These are phyloP conservation scores for Hiodon tergisus DNA, from an alignment of 2,113 vertebrate genomes.

Conservation along the genomic window DNA sequence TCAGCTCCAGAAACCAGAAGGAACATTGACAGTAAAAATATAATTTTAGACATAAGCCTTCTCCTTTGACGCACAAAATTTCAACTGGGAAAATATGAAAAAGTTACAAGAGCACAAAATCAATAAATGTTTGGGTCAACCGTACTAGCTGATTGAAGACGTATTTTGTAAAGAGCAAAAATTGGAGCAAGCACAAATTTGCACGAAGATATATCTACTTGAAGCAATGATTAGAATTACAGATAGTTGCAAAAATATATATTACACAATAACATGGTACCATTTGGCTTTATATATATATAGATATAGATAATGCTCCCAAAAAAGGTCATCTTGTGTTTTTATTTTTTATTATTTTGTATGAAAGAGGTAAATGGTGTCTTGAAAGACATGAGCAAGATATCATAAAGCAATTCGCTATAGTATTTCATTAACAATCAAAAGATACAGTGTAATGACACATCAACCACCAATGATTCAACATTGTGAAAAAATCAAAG, in stretches of 20 bases:
- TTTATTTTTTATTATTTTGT: neutral
- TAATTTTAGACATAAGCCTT: constrained; percentile 4
- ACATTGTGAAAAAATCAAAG: constrained; percentile 2
- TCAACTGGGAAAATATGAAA: constrained; percentile 9
- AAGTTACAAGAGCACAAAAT: neutral
- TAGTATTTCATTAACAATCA: neutral
- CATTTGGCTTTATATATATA: no score
- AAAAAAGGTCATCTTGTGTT: neutral
- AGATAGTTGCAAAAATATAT: no score
- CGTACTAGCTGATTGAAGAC: neutral
- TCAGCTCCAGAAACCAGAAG: neutral
- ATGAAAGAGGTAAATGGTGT: neutral
- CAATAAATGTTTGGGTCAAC: neutral
- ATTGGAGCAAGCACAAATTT: neutral
- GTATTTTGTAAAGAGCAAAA: neutral
- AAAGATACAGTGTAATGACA: neutral
- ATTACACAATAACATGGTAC: no score
- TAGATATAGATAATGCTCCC: no score
- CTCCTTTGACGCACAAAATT: neutral
- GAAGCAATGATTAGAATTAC: no score
- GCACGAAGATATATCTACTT: no score
- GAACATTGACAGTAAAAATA: neutral
- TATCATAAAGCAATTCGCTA: neutral
- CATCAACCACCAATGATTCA: neutral
- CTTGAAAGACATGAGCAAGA: constrained; percentile 2